Conservation (phyloP, 2,113 vertebrate genomes). For the Ahaetulla prasina region DNA sequence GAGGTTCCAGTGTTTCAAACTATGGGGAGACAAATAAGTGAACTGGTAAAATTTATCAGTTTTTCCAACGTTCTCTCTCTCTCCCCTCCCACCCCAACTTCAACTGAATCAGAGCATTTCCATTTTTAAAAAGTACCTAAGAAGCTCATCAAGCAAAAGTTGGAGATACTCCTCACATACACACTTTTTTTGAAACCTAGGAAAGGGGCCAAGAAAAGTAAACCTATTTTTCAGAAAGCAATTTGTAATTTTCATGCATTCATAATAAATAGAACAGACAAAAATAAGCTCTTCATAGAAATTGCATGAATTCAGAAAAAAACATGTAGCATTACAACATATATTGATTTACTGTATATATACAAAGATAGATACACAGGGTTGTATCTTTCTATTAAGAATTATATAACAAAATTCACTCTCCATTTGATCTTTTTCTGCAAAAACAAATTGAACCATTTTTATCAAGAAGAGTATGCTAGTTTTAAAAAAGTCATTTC, state of each 20-base stretch:
- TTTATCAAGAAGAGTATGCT: conserved; percentile 55
- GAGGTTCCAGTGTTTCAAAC: background rate
- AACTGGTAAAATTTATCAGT: background rate
- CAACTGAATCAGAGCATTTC: background rate
- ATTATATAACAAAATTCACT: conserved; percentile 31
- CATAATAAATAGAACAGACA: background rate
- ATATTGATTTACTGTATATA: background rate
- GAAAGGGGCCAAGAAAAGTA: no score
- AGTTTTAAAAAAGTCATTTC: conserved; percentile 44
- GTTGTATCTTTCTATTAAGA: conserved; percentile 33
- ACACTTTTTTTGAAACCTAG: background rate
- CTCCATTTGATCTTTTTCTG: conserved; percentile 43
- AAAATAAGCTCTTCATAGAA: background rate
- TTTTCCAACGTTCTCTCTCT: background rate
- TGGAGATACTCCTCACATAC: background rate
- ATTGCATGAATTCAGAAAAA: background rate
- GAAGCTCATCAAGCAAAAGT: background rate
- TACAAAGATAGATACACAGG: background rate
- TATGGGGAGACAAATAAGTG: background rate
- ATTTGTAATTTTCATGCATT: background rate
- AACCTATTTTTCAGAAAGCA: background rate
- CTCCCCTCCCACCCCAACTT: background rate
- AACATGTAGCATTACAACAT: background rate
- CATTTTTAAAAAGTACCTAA: background rate
- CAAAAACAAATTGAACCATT: conserved; percentile 44